These are phyloP conservation scores for Hipposideros larvatus DNA, from an alignment of 2,797 vertebrate species.

Conservation along the genomic window DNA sequence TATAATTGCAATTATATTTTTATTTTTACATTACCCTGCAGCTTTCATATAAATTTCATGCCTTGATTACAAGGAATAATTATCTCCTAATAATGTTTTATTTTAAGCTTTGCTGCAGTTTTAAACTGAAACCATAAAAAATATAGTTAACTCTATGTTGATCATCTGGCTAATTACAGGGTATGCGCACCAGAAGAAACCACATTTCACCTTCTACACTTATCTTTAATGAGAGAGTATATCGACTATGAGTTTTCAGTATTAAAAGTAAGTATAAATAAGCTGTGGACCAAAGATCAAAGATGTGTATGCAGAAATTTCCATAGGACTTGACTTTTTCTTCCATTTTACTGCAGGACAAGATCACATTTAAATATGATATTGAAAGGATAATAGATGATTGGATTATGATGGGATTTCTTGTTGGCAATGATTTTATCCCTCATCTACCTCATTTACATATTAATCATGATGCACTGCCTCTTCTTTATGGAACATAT, in stretches of 20 bases:
- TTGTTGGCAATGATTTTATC: conserved; percentile 99
- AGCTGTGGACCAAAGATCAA: background rate
- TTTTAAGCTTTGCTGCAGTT: conserved; percentile 66
- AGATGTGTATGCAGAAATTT: conserved; percentile 18
- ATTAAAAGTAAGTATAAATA: conserved; percentile 92
- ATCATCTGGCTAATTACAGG: conserved; percentile 88
- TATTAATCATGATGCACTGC: conserved; percentile 98
- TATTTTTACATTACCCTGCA: background rate
- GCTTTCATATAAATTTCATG: conserved; percentile 48
- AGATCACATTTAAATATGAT: conserved; percentile 94
- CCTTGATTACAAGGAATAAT: conserved; percentile 41
- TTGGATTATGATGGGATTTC: conserved; percentile 99
- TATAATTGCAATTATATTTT: conserved; percentile 43
- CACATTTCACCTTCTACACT: conserved; percentile 97
- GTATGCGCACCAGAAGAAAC: conserved; percentile 98
- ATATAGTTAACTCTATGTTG: conserved; percentile 74
- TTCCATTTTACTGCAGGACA: conserved; percentile 87
- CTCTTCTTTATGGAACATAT: conserved; percentile 97
- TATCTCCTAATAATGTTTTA: conserved; percentile 57
- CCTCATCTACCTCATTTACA: conserved; percentile 99
- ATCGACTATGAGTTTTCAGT: conserved; percentile 98
- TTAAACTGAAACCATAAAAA: conserved; percentile 71
- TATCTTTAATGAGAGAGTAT: conserved; percentile 99
- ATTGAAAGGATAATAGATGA: conserved; percentile 99
- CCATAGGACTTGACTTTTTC: conserved; percentile 51